Percentiles rank a stretch among this genome's conserved stretches.
Conservation (phyloP, 2,888 invertebrate species). For the Watsonalla cultraria region DNA sequence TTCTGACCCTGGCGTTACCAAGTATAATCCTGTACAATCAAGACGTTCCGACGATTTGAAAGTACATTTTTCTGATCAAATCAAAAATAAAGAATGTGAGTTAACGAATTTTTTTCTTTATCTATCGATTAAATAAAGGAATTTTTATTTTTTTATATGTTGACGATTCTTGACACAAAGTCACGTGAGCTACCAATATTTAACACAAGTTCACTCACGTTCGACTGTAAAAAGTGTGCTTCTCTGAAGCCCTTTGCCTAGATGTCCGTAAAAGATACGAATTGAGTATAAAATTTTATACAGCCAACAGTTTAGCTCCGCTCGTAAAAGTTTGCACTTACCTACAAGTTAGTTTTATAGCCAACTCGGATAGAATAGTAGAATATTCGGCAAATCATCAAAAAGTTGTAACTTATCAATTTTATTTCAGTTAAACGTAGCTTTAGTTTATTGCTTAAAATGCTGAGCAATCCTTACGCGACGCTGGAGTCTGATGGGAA, state of each 20-base stretch:
- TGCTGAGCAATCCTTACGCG: neutral
- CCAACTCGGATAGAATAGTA: constrained; percentile 21
- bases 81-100: too few relatives aligned
- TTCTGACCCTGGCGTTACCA: too few relatives aligned
- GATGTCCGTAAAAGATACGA: constrained; percentile 22
- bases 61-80: constrained; percentile 9
- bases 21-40: neutral
- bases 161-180: too few relatives aligned
- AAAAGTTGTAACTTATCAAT: constrained; percentile 8
- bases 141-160: too few relatives aligned
- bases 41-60: neutral
- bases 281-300: constrained; percentile 65
- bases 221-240: constrained; percentile 42
- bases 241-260: constrained; percentile 13
- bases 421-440: neutral
- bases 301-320: constrained; percentile 58
- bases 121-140: too few relatives aligned
- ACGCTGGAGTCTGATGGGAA: neutral
- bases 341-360: constrained; percentile 57
- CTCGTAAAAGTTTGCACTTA: constrained; percentile 56
- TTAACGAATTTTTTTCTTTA: too few relatives aligned
- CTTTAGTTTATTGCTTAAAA: neutral
- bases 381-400: constrained; percentile 46
- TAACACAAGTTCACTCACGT: constrained; percentile 62
- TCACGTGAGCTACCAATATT: too few relatives aligned